Conservation (phyloP, 2,113 vertebrate species). For the Nibea coibor region DNA sequence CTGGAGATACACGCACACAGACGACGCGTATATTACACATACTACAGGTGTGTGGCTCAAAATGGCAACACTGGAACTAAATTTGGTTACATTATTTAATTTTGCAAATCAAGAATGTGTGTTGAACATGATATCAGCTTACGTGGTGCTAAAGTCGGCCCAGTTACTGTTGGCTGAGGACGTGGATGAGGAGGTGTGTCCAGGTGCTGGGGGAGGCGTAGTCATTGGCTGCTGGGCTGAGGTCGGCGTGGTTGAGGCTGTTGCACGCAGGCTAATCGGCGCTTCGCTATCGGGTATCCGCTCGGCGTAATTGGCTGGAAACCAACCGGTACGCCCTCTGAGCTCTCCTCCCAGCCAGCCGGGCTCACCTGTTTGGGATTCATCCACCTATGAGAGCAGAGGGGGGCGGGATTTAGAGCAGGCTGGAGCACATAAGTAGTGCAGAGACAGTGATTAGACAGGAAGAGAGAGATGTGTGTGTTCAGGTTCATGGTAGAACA, state of each 20-base stretch:
- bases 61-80: neutral
- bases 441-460: neutral
- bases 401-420: neutral
- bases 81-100: neutral
- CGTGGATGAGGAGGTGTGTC: slow-evolving; percentile 72
- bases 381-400: slow-evolving; percentile 89
- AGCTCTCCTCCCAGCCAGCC: slow-evolving; percentile 98
- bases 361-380: slow-evolving; percentile 97
- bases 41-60: neutral
- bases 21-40: rapidly evolving
- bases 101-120: no score
- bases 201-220: slow-evolving; percentile 73
- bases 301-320: slow-evolving; percentile 98
- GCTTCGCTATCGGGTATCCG: slow-evolving; percentile 93
- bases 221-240: slow-evolving; percentile 69
- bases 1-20: slow-evolving; percentile 70
- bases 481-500: neutral
- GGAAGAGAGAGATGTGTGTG: no score
- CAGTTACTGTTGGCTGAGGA: slow-evolving; percentile 92
- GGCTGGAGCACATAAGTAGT: neutral
- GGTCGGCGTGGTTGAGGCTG: slow-evolving; percentile 74
- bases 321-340: slow-evolving; percentile 97
- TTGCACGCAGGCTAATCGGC: slow-evolving; percentile 84
- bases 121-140: slow-evolving; percentile 51
- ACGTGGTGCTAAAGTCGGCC: slow-evolving; percentile 99